Conservation (phyloP, 2,113 vertebrate species). For the Albula glossodonta region DNA sequence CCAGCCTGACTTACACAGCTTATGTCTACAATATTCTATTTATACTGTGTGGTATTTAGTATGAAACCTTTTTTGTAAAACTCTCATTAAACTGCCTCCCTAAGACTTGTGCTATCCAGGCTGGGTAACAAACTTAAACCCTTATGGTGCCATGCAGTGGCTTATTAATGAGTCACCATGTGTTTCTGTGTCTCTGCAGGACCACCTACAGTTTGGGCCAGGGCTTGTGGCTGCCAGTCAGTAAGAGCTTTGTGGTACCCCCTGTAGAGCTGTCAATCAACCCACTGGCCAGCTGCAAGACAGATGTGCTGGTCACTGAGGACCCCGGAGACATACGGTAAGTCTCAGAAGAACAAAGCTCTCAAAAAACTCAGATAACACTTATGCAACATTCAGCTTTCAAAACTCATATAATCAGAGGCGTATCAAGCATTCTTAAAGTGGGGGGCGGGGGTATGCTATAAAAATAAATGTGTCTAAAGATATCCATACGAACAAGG, state of each 20-base stretch:
- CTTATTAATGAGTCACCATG: slow-evolving; percentile 4
- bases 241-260: slow-evolving; percentile 97
- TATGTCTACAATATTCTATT: neutral
- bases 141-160: neutral
- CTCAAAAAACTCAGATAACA: neutral
- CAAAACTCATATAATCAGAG: neutral
- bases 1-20: neutral
- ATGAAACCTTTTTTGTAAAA: neutral
- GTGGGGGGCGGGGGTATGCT: no score
- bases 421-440: no score
- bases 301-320: slow-evolving; percentile 92
- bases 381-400: neutral
- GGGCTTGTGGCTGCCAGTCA: slow-evolving; percentile 97
- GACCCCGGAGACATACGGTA: slow-evolving; percentile 96
- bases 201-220: slow-evolving; percentile 96
- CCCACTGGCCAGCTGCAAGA: slow-evolving; percentile 97
- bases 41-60: neutral
- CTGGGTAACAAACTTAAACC: neutral
- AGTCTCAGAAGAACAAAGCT: slow-evolving; percentile 48
- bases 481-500: no score
- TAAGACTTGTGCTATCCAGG: neutral
- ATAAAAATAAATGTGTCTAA: no score
- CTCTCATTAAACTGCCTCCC: neutral
- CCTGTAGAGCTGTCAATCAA: slow-evolving; percentile 97
- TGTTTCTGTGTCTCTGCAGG: slow-evolving; percentile 68